Conservation (phyloP, 2,888 invertebrate species). For the Stenolophus ochropezus region DNA sequence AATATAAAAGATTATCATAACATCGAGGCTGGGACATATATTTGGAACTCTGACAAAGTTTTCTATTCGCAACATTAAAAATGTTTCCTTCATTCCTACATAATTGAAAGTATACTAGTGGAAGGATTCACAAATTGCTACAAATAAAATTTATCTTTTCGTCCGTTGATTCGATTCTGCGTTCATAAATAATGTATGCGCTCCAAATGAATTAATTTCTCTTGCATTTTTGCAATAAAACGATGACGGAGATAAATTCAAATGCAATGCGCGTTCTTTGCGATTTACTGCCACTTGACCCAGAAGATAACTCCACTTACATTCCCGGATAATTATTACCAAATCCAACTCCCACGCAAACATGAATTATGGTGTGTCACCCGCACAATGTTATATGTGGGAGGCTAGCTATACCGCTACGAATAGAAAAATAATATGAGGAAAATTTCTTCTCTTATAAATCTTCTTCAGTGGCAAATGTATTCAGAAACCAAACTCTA, state of each 20-base stretch:
- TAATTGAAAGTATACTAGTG: no score
- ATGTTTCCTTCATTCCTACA: no score
- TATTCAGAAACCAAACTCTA: no score
- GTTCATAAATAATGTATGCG: background rate
- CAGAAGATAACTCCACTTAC: background rate
- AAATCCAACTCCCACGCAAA: background rate
- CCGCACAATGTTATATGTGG: background rate
- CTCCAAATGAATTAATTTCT: background rate
- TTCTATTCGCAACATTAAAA: no score
- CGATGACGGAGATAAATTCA: background rate
- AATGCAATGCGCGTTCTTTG: background rate
- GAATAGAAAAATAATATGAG: no score
- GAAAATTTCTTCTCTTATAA: no score
- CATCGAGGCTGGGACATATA: no score
- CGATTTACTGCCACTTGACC: background rate
- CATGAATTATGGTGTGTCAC: background rate
- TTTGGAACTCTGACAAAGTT: no score
- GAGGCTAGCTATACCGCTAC: no score
- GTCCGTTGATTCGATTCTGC: background rate
- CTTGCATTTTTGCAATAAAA: background rate
- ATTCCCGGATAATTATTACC: background rate
- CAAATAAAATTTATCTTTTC: background rate
- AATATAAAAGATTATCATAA: no score
- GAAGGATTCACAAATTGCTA: background rate
- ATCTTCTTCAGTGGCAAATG: no score